Conservation (phyloP, 2,113 vertebrate species). For the Callionymus lyra region DNA sequence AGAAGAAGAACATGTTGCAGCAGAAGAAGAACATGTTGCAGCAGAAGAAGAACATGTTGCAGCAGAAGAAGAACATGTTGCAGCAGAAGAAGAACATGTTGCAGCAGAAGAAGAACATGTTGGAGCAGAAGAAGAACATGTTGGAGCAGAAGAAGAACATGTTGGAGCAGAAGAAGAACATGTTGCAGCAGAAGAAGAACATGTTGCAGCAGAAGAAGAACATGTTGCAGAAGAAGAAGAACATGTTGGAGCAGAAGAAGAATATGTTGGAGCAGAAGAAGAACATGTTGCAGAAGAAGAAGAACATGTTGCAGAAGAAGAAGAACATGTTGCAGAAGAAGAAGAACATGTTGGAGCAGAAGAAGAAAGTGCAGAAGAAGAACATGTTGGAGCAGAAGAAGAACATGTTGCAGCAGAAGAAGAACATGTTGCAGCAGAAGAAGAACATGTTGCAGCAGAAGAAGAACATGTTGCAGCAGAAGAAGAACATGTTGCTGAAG, state of each 20-base stretch:
- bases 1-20: too few species aligned
- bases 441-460: conserved; percentile 81
- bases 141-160: conserved; percentile 80
- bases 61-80: conserved; percentile 79
- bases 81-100: conserved; percentile 80
- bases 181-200: conserved; percentile 68
- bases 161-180: conserved; percentile 76
- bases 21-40: conserved; percentile 79
- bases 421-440: conserved; percentile 81
- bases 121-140: too few species aligned
- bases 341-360: conserved; percentile 82
- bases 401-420: conserved; percentile 81
- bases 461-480: conserved; percentile 81
- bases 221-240: conserved; percentile 68
- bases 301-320: conserved; percentile 76
- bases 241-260: conserved; percentile 76
- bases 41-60: conserved; percentile 79
- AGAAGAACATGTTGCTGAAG: too few species aligned
- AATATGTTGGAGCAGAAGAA: too few species aligned
- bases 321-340: conserved; percentile 81
- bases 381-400: conserved; percentile 81
- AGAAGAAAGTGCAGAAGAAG: too few species aligned
- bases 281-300: conserved; percentile 80
- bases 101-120: conserved; percentile 11
- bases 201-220: too few species aligned